A percentile compares a stretch with the other conserved stretches of the same genome.
Conservation (phyloP, 1,140 invertebrate species). For the Drosophila willistoni region DNA sequence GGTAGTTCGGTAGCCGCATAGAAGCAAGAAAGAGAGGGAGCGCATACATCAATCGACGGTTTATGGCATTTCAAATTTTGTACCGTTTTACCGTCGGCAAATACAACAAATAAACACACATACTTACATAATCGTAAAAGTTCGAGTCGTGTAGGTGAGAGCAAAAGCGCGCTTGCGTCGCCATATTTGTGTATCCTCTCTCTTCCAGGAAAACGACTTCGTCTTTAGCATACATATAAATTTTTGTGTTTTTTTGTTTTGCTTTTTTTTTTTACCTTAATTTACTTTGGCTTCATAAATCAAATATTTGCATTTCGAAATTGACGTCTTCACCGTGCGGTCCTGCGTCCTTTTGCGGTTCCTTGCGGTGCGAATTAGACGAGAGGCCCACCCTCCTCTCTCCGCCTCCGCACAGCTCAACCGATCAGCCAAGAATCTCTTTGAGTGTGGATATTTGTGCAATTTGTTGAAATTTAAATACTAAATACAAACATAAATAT, state of each 20-base stretch:
- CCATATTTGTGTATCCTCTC: constrained; percentile 37
- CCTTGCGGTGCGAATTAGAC: constrained; percentile 26
- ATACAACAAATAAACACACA: background rate
- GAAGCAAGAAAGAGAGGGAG: constrained; percentile 66
- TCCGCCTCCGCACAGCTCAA: background rate
- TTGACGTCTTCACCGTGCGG: constrained; percentile 79
- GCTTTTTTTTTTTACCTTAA: constrained; percentile 61
- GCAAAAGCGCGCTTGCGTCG: constrained; percentile 34
- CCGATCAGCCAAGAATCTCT: background rate
- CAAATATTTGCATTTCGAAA: constrained; percentile 83
- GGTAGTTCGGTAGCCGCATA: constrained; percentile 43
- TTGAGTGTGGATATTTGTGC: constrained; percentile 13
- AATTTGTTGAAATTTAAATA: constrained; percentile 37
- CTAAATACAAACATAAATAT: constrained; percentile 57
- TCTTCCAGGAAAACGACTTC: constrained; percentile 32
- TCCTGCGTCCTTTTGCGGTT: constrained; percentile 50
- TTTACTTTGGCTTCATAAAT: constrained; percentile 78
- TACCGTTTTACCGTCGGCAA: constrained; percentile 43
- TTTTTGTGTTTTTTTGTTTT: constrained; percentile 39
- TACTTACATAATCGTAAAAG: constrained; percentile 19
- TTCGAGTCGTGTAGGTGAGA: constrained; percentile 33
- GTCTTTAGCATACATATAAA: constrained; percentile 19
- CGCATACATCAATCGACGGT: constrained; percentile 31
- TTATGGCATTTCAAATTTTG: constrained; percentile 34
- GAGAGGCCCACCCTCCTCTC: background rate